Evolutionary conservation across 2,797 vertebrate species (phyloP), one percentile per base, ranked within the genome.

Genomic region (Pangasius krempfi): DNA sequence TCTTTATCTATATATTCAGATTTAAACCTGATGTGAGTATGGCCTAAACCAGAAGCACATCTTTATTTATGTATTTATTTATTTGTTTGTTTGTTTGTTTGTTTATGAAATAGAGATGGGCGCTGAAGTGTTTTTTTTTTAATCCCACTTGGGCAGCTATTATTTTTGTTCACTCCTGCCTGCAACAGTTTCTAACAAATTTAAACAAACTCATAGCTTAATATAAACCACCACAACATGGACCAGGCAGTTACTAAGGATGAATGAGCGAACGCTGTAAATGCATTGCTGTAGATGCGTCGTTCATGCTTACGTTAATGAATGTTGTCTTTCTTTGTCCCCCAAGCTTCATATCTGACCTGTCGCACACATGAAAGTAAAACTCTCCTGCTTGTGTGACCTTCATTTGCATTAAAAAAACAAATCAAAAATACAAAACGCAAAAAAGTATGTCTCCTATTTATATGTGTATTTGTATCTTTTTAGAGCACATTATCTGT

Each of bases 1-100:
- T 47, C 12, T 86, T 33, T 81, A 85, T 84, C 4, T 85, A 70
- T 58, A 37, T 52, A 66, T 78, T 83, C 44, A n/a, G 4, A n/a
- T 37, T 80, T 58, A 62, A 13, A 60, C 22, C 10, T 40, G 20
- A 27, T 82, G 9, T 44, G 37, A 6, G 22, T 44, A 22, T 27
- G 79, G 33, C 8, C 13, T 73, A 40, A n/a, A 54, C 2, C 10
- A 47, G 20, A 27, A 27, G 40, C 1, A 1, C 40, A 44, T 40
- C 3, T 1, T 76, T 58, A 16, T 83, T 64, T 64, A 4, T 64
- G 47, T 18, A 1, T 47, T 47, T 47, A 1, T 44, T 44, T 44
- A 0, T 44, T 44, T 44, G 7, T 64, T 47, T 64, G 27, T 76
- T 44, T 64, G 27, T 50, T 72, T 76, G n/a, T 47, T 75, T 47